phyloP scores from a whole-genome alignment of 64 coral and sea anemone species.

The Cladopsammia gracilis region DNA sequence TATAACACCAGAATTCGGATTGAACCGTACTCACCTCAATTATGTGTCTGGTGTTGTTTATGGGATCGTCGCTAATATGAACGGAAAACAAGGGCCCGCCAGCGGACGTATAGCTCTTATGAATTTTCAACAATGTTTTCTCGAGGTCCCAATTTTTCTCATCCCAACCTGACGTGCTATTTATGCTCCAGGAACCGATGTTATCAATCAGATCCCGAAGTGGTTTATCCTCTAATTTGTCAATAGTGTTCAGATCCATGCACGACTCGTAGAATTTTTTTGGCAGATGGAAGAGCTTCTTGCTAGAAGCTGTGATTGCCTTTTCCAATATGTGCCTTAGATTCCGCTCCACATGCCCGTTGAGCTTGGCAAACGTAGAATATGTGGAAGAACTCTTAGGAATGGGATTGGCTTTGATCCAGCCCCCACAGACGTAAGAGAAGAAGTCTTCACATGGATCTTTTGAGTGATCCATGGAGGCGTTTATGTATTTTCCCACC shows the following conservation, averaged over 20 bases:
- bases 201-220: constrained; percentile 81
- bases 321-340: constrained; percentile 78
- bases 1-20: background rate
- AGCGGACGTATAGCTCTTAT: constrained; percentile 89
- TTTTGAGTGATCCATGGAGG: constrained; percentile 68
- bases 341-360: constrained; percentile 77
- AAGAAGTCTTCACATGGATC: constrained; percentile 92
- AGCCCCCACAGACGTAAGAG: constrained; percentile 89
- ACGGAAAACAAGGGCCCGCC: constrained; percentile 96
- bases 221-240: constrained; percentile 63
- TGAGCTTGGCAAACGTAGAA: constrained; percentile 96
- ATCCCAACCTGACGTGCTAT: constrained; percentile 68
- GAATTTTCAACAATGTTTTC: constrained; percentile 75
- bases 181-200: constrained; percentile 79
- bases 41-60: constrained; percentile 92
- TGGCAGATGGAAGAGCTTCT: constrained; percentile 72
- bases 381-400: constrained; percentile 89
- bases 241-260: constrained; percentile 86
- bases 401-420: constrained; percentile 86
- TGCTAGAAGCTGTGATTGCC: constrained; percentile 52
- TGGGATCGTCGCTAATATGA: constrained; percentile 94
- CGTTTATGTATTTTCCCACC: constrained; percentile 81
- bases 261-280: constrained; percentile 89
- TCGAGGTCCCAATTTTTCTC: constrained; percentile 82
- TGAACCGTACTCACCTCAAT: constrained; percentile 89